A percentile compares a stretch with the other conserved stretches of the same genome.
Conservation (phyloP, 2,888 invertebrate species). For the Hermodice carunculata region DNA sequence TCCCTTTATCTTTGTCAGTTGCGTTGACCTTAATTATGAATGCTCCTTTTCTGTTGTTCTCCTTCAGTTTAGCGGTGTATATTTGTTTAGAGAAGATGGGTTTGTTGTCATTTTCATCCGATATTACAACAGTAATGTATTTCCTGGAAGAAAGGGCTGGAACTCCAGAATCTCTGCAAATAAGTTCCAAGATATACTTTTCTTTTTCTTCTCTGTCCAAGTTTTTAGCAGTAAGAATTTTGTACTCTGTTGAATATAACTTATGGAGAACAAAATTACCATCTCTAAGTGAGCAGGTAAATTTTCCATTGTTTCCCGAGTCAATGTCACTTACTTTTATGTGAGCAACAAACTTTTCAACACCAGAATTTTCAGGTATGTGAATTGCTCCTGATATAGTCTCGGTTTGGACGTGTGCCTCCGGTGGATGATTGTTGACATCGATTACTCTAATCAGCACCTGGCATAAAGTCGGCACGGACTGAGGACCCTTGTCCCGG, state of each 20-base stretch:
- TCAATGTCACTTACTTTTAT: slow-evolving; percentile 24
- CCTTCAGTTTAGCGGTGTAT: slow-evolving; percentile 83
- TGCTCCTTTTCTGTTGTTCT: slow-evolving; percentile 78
- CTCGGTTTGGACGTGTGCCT: slow-evolving; percentile 85
- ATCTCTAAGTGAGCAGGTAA: slow-evolving; percentile 23
- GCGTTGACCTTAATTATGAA: slow-evolving; percentile 83
- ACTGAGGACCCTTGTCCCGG: slow-evolving; percentile 69
- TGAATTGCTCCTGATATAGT: slow-evolving; percentile 79
- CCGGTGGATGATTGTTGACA: slow-evolving; percentile 89
- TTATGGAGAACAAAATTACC: slow-evolving; percentile 10
- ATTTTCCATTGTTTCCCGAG: slow-evolving; percentile 17
- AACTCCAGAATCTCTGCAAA: slow-evolving; percentile 19
- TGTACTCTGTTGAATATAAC: slow-evolving; percentile 26
- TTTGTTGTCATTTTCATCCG: slow-evolving; percentile 25
- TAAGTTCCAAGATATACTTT: slow-evolving; percentile 14
- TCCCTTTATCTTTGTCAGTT: slow-evolving; percentile 85
- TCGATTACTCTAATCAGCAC: slow-evolving; percentile 74
- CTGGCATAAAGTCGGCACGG: slow-evolving; percentile 81
- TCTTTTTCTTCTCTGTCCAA: slow-evolving; percentile 81
- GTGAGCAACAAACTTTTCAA: slow-evolving; percentile 27
- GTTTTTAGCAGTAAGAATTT: slow-evolving; percentile 80
- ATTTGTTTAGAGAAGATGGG: slow-evolving; percentile 83
- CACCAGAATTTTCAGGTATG: slow-evolving; percentile 58
- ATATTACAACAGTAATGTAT: slow-evolving; percentile 13
- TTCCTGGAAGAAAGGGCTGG: slow-evolving; percentile 13